Conservation (phyloP, 2,888 invertebrate species). For the Petrophora chlorosata region DNA sequence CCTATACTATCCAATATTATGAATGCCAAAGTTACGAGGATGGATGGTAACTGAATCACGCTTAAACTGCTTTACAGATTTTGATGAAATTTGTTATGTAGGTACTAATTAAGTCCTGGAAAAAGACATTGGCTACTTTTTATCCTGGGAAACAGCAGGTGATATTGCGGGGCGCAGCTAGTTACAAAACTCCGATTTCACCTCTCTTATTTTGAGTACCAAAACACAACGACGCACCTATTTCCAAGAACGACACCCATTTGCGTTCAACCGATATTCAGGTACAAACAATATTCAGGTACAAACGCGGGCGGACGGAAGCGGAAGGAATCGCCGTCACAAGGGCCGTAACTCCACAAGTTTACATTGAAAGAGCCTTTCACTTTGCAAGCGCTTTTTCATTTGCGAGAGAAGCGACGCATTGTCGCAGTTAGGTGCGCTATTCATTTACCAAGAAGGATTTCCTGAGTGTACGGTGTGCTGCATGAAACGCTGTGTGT, state of each 20-base stretch:
- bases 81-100: no score
- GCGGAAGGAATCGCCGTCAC: slow-evolving; percentile 33
- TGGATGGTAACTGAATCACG: no score
- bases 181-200: no score
- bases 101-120: no score
- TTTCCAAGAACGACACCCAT: background rate
- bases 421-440: slow-evolving; percentile 41
- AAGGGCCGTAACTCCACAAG: slow-evolving; percentile 35
- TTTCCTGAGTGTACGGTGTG: slow-evolving; percentile 21
- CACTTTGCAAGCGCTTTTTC: slow-evolving; percentile 63
- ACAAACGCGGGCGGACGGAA: slow-evolving; percentile 21
- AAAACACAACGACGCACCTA: slow-evolving; percentile 1
- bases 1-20: no score
- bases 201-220: no score
- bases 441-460: slow-evolving; percentile 40
- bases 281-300: no score
- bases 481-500: slow-evolving; percentile 6
- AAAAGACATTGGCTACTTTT: no score
- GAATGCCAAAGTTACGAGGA: no score
- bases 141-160: no score
- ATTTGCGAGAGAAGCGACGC: slow-evolving; percentile 55
- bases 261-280: slow-evolving; percentile 2
- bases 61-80: no score
- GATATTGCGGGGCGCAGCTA: no score
- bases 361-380: slow-evolving; percentile 60